Evolutionary conservation across 53 echinoderm and acorn worm genomes (phyloP), one percentile per base, ranked within the genome.

Genomic region (Henricia sp.): DNA sequence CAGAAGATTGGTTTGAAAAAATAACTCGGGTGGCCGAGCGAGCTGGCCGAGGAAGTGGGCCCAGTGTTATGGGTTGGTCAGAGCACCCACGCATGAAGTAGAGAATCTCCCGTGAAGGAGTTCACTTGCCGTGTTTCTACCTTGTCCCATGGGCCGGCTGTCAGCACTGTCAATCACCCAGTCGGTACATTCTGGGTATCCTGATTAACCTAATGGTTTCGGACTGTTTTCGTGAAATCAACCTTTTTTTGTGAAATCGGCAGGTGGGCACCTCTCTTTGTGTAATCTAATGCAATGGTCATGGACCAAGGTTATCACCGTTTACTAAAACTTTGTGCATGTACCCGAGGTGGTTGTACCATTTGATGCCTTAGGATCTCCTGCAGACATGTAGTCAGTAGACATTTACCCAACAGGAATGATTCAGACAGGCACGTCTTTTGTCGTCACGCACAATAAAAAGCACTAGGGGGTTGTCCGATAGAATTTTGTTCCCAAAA

Each of bases 241-340:
- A 67, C 25, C 39, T 20, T 57, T 41, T 42, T 76, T 39, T 32
- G 8, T 56, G 26, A 37, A 3, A 37, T 27, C 59, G 59, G 76
- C 58, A 57, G 76, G 76, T 56, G 55, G 70, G 76, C 39, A n/a
- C n/a, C n/a, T 32, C n/a, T 19, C 59, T 9, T 6, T 76, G 33
- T 76, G 76, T 76, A 38, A 59, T 24, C 27, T 42, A 29, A 27
- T 58, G 43, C 27, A 32, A 76, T 41, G 76, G 57, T 76, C 76
- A 76, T 26, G 4, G 57, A 25, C 41, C 76, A 76, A 76, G 76
- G 76, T 59, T 76, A 59, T n/a, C n/a, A n/a, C n/a, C n/a, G n/a
- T 39, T 28, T 6, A n/a, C n/a, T n/a, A n/a, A n/a, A n/a, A n/a
- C n/a, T n/a, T n/a, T n/a, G n/a, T n/a, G n/a, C n/a, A n/a, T n/a